A percentile compares a stretch with the other conserved stretches of the same genome.
phyloP scores from a whole-genome alignment of 2,113 vertebrate species.

The Centropus bengalensis region DNA sequence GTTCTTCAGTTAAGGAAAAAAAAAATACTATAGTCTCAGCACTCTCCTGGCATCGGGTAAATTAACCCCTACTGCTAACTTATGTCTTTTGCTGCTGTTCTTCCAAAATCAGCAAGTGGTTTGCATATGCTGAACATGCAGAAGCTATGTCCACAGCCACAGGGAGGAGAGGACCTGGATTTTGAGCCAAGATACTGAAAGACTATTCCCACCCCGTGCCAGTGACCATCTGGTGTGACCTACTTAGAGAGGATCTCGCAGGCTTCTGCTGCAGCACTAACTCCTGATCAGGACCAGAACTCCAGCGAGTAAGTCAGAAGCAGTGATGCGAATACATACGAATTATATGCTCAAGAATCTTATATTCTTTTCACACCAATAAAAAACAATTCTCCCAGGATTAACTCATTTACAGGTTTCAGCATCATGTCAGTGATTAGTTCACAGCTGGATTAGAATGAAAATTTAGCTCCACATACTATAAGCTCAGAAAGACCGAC shows the following conservation, averaged over 20 bases:
- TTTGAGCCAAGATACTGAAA: not conserved
- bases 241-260: not conserved
- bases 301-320: not conserved
- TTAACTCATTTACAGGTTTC: not conserved
- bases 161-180: not conserved
- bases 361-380: not conserved
- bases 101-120: slow-evolving; percentile 15
- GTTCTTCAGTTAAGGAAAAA: not conserved
- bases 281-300: not conserved
- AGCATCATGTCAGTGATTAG: not conserved
- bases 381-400: not conserved
- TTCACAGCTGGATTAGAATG: not conserved
- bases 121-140: slow-evolving; percentile 27
- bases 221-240: slow-evolving; percentile 32
- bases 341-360: not conserved
- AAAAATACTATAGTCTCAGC: not conserved
- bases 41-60: not conserved
- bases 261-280: not conserved
- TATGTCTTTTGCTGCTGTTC: slow-evolving; percentile 20
- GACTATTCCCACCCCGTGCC: not conserved
- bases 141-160: not conserved
- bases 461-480: not conserved
- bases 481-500: not conserved
- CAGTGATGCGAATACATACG: not conserved
- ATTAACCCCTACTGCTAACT: slow-evolving; percentile 38